A percentile compares a stretch with the other conserved stretches of the same genome.
Conservation (phyloP, 2,113 vertebrate species). For the Oreochromis niloticus region DNA sequence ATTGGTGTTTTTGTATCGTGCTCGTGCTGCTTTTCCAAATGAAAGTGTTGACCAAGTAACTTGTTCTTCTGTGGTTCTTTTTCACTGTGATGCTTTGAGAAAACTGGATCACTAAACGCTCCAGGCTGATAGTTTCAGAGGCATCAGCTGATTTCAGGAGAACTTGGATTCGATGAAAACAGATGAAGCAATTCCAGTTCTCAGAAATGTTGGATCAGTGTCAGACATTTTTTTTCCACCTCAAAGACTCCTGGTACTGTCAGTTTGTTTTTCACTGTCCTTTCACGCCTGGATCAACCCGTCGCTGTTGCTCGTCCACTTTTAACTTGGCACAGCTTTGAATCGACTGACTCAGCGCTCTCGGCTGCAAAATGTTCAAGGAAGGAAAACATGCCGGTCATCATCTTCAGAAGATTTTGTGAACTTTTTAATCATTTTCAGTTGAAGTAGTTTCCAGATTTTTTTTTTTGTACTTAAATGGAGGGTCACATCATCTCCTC, state of each 20-base stretch:
- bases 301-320: background rate
- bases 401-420: background rate
- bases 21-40: background rate
- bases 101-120: rapidly evolving
- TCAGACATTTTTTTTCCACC: rapidly evolving
- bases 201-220: background rate
- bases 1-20: background rate
- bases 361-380: background rate
- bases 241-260: rapidly evolving
- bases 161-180: background rate
- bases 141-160: background rate
- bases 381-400: background rate
- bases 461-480: background rate
- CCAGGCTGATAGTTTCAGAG: background rate
- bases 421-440: background rate
- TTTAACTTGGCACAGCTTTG: background rate
- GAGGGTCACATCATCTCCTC: background rate
- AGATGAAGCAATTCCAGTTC: background rate
- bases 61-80: background rate
- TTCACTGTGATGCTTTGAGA: background rate
- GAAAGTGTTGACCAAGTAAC: background rate
- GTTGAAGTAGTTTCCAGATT: background rate
- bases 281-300: background rate
- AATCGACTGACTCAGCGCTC: background rate
- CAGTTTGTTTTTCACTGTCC: background rate